phyloP scores from a whole-genome alignment of 2,888 invertebrate species.

The Tetranychus truncatus region DNA sequence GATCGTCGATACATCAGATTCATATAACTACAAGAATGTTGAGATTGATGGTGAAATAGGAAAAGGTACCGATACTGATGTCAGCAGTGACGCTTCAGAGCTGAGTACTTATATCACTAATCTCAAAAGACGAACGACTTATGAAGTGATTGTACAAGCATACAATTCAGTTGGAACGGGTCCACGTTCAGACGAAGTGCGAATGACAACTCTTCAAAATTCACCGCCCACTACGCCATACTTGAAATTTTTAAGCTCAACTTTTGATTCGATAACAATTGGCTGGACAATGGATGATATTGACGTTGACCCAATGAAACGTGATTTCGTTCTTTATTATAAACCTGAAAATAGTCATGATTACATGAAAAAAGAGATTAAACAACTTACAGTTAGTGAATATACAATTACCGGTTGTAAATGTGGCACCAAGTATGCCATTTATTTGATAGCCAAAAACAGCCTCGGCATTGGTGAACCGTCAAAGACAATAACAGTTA shows the following conservation, averaged over 20 bases:
- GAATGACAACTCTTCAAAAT: constrained; percentile 34
- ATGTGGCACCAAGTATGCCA: constrained; percentile 25
- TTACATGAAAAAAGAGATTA: constrained; percentile 4
- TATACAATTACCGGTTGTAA: constrained; percentile 18
- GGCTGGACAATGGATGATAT: constrained; percentile 23
- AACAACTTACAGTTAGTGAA: constrained; percentile 8
- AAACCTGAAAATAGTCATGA: constrained; percentile 5
- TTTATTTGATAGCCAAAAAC: constrained; percentile 27
- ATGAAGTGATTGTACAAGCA: constrained; percentile 33
- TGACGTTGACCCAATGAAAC: constrained; percentile 13
- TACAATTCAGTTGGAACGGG: constrained; percentile 33
- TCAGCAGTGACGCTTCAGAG: not conserved
- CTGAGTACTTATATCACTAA: constrained; percentile 27
- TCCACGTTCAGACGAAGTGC: constrained; percentile 30
- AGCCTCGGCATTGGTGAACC: constrained; percentile 27
- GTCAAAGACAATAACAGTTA: constrained; percentile 17
- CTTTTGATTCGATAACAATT: constrained; percentile 24
- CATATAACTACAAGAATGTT: constrained; percentile 27
- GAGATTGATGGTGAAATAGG: constrained; percentile 18
- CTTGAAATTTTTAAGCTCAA: constrained; percentile 21
- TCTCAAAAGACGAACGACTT: constrained; percentile 34
- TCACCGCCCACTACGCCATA: constrained; percentile 19
- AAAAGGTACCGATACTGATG: not conserved
- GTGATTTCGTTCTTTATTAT: constrained; percentile 19
- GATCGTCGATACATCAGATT: constrained; percentile 31